A percentile compares a stretch with the other conserved stretches of the same genome.
Evolutionary conservation across 2,113 vertebrate genomes (phyloP).

Genomic region (Mesembrinibis cayennensis): DNA sequence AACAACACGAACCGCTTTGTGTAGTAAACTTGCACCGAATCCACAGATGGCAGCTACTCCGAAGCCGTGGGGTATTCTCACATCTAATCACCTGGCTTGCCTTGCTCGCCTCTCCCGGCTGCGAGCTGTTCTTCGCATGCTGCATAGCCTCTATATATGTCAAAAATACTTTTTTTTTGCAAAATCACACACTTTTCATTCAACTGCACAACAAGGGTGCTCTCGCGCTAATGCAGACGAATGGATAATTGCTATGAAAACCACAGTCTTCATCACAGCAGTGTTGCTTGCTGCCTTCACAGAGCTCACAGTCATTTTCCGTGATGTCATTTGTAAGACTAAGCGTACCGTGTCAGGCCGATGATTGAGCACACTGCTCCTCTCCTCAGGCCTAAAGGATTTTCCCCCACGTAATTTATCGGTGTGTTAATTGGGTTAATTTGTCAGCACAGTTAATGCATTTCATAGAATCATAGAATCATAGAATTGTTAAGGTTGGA

Average conservation of each 20-base stretch:
- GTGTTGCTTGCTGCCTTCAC: not conserved
- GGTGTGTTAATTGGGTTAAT: accelerated
- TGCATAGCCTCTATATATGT: accelerated
- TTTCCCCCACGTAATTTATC: accelerated
- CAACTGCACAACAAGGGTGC: not conserved
- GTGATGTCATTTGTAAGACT: accelerated
- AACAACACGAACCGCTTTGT: accelerated
- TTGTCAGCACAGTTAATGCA: accelerated
- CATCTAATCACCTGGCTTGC: accelerated
- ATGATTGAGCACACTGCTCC: accelerated
- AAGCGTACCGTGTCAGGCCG: accelerated
- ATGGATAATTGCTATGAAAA: not conserved
- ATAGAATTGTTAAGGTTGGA: too few relatives aligned
- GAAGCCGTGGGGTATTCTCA: accelerated
- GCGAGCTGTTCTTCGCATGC: not conserved
- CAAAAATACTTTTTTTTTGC: not conserved
- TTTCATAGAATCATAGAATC: too few relatives aligned
- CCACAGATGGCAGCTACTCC: accelerated
- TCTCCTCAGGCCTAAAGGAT: not conserved
- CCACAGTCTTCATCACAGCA: not conserved
- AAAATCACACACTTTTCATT: not conserved
- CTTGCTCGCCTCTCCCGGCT: accelerated
- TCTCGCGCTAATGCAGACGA: not conserved
- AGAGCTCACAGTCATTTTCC: not conserved
- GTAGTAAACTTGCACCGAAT: accelerated